Evolutionary conservation across 2,888 invertebrate species (phyloP), one percentile per base, ranked within the genome.

Genomic region (Altica lythri): DNA sequence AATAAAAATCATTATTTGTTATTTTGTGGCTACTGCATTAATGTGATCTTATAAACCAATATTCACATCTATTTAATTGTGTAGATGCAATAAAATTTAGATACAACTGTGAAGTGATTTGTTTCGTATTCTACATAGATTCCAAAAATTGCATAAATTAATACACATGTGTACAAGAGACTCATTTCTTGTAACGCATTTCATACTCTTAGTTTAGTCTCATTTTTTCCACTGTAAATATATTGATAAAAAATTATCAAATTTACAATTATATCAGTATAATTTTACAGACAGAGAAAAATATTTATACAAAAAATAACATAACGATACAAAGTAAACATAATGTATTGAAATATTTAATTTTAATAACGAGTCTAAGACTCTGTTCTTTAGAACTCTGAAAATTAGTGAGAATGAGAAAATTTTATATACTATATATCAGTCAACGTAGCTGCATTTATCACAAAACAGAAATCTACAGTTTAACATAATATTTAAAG

Each of bases 341-440:
- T 18, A 42, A 16, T 4, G 18, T 29, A 44, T 18, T 27, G 2
- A 35, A 17, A 43, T 5, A 18, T 8, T 16, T 12, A 16, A 16
- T 34, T 32, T 22, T 19, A n/a, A 45, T 45, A 16, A 18, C 10
- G n/a, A 32, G 44, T 32, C 32, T 44, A 22, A 32, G 17, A 32
- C 18, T 32, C 32, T 10, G 9, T 44, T 16, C 19, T 49, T 22
- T 19, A 22, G 38, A 30, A 25, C 9, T 14, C 10, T 43, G 42
- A 35, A 51, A 50, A 51, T 43, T 38, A 46, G 55, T 54, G 51
- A 54, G 43, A 58, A 53, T 50, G 45, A 53, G 59, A 53, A 42
- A 44, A 27, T 9, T 42, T 46, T 37, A 22, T 29, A 48, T 50
- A 53, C 25, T 37, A 45, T 52, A 54, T 48, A 52, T 59, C 47